Conservation (phyloP, 2,888 invertebrate species). For the Eubasilissa splendida region DNA sequence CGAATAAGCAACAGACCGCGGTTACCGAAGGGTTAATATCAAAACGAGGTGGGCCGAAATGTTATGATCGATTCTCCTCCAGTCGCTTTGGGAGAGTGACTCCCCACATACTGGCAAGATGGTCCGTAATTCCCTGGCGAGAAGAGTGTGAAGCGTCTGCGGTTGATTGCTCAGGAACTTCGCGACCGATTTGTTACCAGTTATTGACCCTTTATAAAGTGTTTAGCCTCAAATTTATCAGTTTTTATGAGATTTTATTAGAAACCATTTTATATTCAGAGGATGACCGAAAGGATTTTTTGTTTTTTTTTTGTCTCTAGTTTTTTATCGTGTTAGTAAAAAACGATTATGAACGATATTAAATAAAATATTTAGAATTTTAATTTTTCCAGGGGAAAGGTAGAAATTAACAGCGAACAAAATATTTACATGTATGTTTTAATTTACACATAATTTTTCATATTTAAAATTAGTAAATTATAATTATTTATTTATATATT, state of each 20-base stretch:
- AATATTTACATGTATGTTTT: no score
- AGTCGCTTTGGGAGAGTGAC: conserved; percentile 26
- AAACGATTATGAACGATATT: no score
- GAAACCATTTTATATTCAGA: conserved; percentile 31
- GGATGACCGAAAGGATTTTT: conserved; percentile 26
- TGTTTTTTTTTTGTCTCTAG: background rate
- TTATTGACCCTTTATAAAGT: conserved; percentile 54
- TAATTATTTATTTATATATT: no score
- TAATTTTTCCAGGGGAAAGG: no score
- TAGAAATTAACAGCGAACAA: no score
- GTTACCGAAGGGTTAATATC: conserved; percentile 23
- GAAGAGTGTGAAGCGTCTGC: background rate
- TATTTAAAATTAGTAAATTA: no score
- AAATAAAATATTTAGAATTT: no score
- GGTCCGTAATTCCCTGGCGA: conserved; percentile 39
- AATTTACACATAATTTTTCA: no score
- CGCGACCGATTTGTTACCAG: conserved; percentile 43
- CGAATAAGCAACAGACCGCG: no score
- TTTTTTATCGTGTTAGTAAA: no score
- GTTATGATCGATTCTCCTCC: conserved; percentile 46
- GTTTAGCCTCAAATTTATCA: conserved; percentile 49
- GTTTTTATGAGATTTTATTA: conserved; percentile 50
- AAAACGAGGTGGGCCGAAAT: conserved; percentile 51
- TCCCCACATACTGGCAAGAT: conserved; percentile 41
- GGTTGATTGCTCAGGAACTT: conserved; percentile 44